A percentile compares a stretch with the other conserved stretches of the same genome.
Evolutionary conservation across 2,797 vertebrate genomes (phyloP).

Genomic region (Fratercula arctica): DNA sequence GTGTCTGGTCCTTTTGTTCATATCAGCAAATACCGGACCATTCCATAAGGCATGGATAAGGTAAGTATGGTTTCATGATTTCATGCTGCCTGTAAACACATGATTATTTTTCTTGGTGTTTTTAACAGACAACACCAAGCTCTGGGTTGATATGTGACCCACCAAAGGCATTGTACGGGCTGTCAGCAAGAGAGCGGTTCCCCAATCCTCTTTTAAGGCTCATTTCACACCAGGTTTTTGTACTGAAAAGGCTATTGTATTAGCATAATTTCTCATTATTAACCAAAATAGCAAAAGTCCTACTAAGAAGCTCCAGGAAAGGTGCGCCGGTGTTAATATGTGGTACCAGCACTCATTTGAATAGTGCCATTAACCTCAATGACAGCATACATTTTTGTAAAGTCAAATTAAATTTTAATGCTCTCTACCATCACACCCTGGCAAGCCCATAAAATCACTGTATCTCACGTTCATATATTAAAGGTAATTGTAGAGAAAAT

Average conservation of each 20-base stretch:
- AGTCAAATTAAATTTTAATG: not conserved
- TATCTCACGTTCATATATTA: not conserved
- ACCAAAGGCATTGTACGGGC: not conserved
- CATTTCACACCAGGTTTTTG: not conserved
- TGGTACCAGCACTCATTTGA: not conserved
- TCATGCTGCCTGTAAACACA: not conserved
- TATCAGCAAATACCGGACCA: not conserved
- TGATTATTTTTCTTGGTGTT: not conserved
- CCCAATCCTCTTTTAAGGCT: not conserved
- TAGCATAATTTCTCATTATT: not conserved
- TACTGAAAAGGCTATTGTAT: not conserved
- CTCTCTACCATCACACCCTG: not conserved
- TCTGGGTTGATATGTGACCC: not conserved
- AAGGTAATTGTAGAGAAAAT: not conserved
- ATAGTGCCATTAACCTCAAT: not conserved
- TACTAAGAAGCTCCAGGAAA: not conserved
- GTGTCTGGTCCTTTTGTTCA: not conserved
- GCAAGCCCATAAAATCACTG: not conserved
- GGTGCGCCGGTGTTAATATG: not conserved
- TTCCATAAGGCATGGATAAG: not conserved
- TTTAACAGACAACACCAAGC: not conserved
- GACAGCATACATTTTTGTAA: not conserved
- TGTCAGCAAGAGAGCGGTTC: not conserved
- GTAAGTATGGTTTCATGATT: not conserved
- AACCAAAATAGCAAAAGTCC: not conserved